Conservation (phyloP, 2,888 invertebrate species). For the Cylindroiulus punctatus region DNA sequence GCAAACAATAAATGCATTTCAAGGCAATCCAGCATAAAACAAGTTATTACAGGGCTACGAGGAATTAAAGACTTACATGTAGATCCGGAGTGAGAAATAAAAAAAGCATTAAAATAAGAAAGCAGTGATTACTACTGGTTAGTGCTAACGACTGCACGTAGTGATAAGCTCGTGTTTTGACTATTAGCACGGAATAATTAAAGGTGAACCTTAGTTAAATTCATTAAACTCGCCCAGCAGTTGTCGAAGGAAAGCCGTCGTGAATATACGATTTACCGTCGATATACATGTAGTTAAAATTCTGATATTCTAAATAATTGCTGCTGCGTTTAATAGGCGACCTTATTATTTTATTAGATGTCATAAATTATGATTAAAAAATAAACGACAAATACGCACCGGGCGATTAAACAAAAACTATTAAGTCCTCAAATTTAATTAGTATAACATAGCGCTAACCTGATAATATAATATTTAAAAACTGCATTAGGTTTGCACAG, state of each 20-base stretch:
- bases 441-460: neutral
- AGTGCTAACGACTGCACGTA: neutral
- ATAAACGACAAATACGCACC: neutral
- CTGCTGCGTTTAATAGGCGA: neutral
- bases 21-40: conserved; percentile 27
- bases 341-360: conserved; percentile 6
- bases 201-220: neutral
- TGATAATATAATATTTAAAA: neutral
- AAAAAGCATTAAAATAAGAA: neutral
- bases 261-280: neutral
- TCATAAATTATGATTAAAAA: neutral
- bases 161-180: neutral
- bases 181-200: neutral
- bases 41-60: conserved; percentile 30
- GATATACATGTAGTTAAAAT: neutral
- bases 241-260: neutral
- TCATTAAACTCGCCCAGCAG: conserved; percentile 1
- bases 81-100: neutral
- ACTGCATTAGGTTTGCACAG: neutral
- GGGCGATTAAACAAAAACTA: neutral
- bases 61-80: neutral
- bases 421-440: neutral
- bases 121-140: neutral
- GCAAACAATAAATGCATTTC: neutral
- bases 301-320: neutral